These are phyloP conservation scores for Archaeoteleia sp. DNA, from an alignment of 2,888 invertebrate genomes.

Conservation along the genomic window DNA sequence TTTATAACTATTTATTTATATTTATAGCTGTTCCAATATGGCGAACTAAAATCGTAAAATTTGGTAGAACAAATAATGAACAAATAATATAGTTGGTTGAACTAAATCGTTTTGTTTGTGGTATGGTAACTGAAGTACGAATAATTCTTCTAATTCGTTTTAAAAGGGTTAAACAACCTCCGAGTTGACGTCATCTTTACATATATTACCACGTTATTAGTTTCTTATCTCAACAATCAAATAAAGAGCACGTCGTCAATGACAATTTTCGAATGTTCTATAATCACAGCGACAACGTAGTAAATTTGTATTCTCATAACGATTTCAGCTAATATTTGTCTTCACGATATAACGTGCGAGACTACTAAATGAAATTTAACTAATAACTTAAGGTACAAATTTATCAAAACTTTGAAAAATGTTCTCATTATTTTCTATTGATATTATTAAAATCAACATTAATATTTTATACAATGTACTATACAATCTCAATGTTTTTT, in stretches of 20 bases:
- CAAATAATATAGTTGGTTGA: no score
- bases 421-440: conserved; percentile 2
- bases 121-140: no score
- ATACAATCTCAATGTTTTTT: conserved; percentile 8
- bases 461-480: neutral
- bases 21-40: no score
- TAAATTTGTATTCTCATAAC: conserved; percentile 25
- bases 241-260: conserved; percentile 32
- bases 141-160: no score
- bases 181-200: neutral
- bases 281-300: conserved; percentile 30
- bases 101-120: no score
- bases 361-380: no score
- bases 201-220: conserved; percentile 18
- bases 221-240: conserved; percentile 25
- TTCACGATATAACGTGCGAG: conserved; percentile 15
- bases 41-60: no score
- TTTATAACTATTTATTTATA: no score
- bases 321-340: conserved; percentile 25
- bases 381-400: no score
- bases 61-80: no score
- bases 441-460: conserved; percentile 3
- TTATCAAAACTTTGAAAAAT: no score
- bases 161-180: no score
- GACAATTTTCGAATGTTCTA: conserved; percentile 28